Evolutionary conservation across 2,888 invertebrate species (phyloP), one percentile per base, ranked within the genome.

Genomic region (Phaedon cochleariae): DNA sequence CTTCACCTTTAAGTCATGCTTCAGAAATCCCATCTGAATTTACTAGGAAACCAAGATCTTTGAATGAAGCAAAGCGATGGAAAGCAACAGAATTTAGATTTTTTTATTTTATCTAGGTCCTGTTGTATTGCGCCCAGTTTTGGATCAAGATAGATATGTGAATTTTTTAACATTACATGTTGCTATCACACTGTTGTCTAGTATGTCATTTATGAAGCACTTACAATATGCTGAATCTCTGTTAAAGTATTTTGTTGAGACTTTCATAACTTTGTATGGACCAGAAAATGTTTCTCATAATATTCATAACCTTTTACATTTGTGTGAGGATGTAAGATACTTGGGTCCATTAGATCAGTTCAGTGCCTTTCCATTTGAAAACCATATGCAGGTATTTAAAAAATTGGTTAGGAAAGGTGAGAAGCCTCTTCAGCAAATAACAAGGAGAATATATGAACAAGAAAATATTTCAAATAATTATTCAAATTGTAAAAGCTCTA

Each of bases 31-130:
- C 55, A 15, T n/a, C 5, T 12, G 64, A 64, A 49, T 64, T 64
- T 41, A 29, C 18, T 22, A 6, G 67, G 41, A 70, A 63, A 59
- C 57, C 67, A 20, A n/a, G 70, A 12, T 45, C 52, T 20, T 9
- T 72, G 12, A 20, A 18, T 26, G 68, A 67, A 54, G 26, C 17
- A 4, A 68, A 59, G 26, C n/a, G 65, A 18, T 70, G 68, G 64
- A 70, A 72, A 48, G 70, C 57, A 26, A 60, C 60, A 49, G 59
- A 60, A 45, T 65, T 65, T 45, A 21, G 65, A 15, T 49, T 49
- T 68, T 68, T 67, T 55, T 70, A 22, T 57, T 68, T 2, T 70
- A 68, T 52, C 51, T 54, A 37, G 67, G 68, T 2, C 67, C 67
- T 29, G 58, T 71, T 41, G 65, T 71, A 12, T 41, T 61, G 20